A percentile compares a stretch with the other conserved stretches of the same genome.
These are phyloP conservation scores for Corythaeola cristata DNA, from an alignment of 2,113 vertebrate genomes.

Conservation along the genomic window DNA sequence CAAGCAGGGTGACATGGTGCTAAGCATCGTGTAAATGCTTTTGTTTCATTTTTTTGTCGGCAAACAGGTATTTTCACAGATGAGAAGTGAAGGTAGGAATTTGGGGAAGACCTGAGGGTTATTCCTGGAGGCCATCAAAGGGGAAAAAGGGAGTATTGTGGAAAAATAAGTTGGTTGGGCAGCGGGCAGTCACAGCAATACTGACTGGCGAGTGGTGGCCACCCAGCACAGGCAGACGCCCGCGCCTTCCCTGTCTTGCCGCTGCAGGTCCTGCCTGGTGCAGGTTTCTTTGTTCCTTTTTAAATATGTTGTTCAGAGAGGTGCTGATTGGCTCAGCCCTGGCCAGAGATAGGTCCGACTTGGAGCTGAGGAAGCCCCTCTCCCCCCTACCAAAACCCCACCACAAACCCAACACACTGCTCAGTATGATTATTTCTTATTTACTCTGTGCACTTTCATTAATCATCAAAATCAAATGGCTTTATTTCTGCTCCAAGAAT, in stretches of 20 bases:
- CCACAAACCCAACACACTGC: too few relatives aligned
- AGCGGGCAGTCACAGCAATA: neutral
- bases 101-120: neutral
- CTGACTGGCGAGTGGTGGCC: neutral
- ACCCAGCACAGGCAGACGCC: too few relatives aligned
- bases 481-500: slow-evolving; percentile 16
- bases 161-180: neutral
- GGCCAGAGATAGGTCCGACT: too few relatives aligned
- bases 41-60: neutral
- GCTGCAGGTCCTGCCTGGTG: too few relatives aligned
- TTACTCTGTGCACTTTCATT: neutral
- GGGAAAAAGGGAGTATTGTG: neutral
- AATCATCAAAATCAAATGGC: slow-evolving; percentile 20
- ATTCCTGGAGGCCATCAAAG: neutral
- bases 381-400: too few relatives aligned
- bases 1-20: neutral
- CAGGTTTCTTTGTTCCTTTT: too few relatives aligned
- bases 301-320: too few relatives aligned
- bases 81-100: neutral
- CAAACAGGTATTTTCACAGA: neutral
- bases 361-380: too few relatives aligned
- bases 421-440: slow-evolving; percentile 30
- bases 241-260: too few relatives aligned
- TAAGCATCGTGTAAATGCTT: neutral
- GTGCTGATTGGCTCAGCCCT: too few relatives aligned